These are phyloP conservation scores for Antennarius striatus DNA, from an alignment of 2,113 vertebrate species.

Conservation along the genomic window DNA sequence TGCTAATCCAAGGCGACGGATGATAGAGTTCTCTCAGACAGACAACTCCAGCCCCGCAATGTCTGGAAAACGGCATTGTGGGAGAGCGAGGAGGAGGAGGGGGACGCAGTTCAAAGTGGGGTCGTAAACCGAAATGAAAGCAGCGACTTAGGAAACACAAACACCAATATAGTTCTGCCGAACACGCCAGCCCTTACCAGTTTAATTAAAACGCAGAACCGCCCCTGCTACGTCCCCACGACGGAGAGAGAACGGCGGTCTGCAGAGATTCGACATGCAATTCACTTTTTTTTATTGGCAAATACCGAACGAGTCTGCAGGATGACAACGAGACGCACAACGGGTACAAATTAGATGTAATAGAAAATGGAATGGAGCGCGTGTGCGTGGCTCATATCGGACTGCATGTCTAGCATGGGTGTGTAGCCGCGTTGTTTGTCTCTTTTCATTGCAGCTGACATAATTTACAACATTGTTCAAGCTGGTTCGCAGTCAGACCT, in stretches of 20 bases:
- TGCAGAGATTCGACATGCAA: too few relatives aligned
- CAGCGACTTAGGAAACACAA: conserved; percentile 71
- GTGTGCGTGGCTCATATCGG: too few relatives aligned
- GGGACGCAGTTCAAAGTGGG: conserved; percentile 63
- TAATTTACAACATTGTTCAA: conserved; percentile 49
- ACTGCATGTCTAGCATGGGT: conserved; percentile 2
- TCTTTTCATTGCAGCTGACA: conserved; percentile 24
- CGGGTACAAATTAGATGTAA: neutral
- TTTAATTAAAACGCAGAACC: conserved; percentile 66
- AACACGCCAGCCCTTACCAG: conserved; percentile 59
- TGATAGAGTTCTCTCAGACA: conserved; percentile 2
- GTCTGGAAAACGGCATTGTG: conserved; percentile 68
- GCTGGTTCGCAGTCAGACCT: conserved; percentile 29
- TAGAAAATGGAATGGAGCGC: too few relatives aligned
- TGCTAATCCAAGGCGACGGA: conserved; percentile 6
- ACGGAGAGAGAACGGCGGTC: conserved; percentile 6
- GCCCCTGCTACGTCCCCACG: conserved; percentile 11
- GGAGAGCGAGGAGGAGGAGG: conserved; percentile 37
- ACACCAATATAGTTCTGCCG: conserved; percentile 64
- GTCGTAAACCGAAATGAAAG: conserved; percentile 75
- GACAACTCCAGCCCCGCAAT: conserved; percentile 35
- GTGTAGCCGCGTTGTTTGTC: neutral
- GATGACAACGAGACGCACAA: too few relatives aligned
- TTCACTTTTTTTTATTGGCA: too few relatives aligned
- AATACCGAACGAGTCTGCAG: too few relatives aligned